These are phyloP conservation scores for Acleris cristana DNA, from an alignment of 2,888 invertebrate species.

Conservation along the genomic window DNA sequence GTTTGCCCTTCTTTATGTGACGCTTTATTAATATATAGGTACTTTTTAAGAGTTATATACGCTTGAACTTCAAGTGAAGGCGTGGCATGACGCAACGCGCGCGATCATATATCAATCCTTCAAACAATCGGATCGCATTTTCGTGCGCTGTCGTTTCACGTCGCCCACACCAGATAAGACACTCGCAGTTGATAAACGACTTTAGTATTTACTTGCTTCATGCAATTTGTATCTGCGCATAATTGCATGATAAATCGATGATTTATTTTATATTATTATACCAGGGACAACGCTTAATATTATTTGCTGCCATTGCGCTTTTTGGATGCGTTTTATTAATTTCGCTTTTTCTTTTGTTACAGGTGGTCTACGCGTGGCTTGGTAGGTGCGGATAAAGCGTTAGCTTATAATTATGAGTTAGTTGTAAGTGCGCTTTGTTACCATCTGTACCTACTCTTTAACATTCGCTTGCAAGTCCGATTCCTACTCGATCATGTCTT, in stretches of 20 bases:
- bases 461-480: no score
- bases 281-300: conserved; percentile 42
- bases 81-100: conserved; percentile 13
- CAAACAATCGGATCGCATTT: conserved; percentile 34
- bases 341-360: conserved; percentile 84
- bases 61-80: conserved; percentile 2
- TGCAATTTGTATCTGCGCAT: conserved; percentile 37
- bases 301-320: conserved; percentile 48
- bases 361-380: conserved; percentile 78
- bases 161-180: conserved; percentile 34
- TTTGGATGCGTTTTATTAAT: conserved; percentile 81
- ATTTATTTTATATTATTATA: conserved; percentile 9
- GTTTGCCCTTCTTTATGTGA: conserved; percentile 70
- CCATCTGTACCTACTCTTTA: conserved; percentile 4
- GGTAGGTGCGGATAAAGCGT: conserved; percentile 63
- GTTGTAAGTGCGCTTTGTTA: conserved; percentile 21
- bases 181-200: conserved; percentile 35
- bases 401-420: conserved; percentile 19
- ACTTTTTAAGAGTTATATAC: conserved; percentile 7
- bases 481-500: no score
- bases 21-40: conserved; percentile 27
- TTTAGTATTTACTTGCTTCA: conserved; percentile 37
- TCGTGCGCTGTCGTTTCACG: conserved; percentile 33
- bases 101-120: conserved; percentile 32
- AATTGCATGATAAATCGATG: conserved; percentile 37